Conservation (phyloP, 2,797 vertebrate genomes). For the Paguma larvata region DNA sequence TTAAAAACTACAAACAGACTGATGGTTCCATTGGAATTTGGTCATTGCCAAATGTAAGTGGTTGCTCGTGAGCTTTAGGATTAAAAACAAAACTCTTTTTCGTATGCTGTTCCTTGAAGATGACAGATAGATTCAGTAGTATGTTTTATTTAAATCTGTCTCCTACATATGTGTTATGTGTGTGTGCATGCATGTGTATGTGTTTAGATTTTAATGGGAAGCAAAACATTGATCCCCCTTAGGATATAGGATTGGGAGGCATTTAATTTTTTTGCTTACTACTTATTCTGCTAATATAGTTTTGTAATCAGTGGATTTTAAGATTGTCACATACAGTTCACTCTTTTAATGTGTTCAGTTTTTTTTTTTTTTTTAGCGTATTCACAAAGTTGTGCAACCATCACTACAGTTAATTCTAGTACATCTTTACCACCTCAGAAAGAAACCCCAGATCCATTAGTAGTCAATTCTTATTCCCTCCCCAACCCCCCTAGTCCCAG, state of each 20-base stretch:
- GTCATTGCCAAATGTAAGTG: conserved; percentile 45
- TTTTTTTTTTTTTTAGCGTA: too few species aligned
- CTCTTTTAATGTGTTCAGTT: background rate
- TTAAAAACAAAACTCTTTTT: conserved; percentile 46
- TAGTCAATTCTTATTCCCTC: background rate
- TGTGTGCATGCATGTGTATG: background rate
- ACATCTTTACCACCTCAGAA: background rate
- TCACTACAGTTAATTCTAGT: background rate
- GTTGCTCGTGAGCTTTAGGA: conserved; percentile 29
- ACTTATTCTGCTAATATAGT: conserved; percentile 11
- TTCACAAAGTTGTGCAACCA: background rate
- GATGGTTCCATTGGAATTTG: conserved; percentile 39
- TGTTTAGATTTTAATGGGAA: conserved; percentile 41
- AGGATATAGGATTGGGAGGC: background rate
- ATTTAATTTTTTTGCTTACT: conserved; percentile 40
- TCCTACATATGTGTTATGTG: background rate
- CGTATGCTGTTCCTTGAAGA: conserved; percentile 18
- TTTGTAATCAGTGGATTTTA: background rate
- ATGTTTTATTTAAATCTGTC: background rate
- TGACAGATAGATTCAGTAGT: background rate
- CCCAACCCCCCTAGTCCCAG: background rate
- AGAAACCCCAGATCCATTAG: background rate
- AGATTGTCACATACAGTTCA: background rate
- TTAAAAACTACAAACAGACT: conserved; percentile 52
- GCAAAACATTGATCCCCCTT: background rate